Conservation (phyloP, 2,888 invertebrate genomes). For the Lithophane leautieri region DNA sequence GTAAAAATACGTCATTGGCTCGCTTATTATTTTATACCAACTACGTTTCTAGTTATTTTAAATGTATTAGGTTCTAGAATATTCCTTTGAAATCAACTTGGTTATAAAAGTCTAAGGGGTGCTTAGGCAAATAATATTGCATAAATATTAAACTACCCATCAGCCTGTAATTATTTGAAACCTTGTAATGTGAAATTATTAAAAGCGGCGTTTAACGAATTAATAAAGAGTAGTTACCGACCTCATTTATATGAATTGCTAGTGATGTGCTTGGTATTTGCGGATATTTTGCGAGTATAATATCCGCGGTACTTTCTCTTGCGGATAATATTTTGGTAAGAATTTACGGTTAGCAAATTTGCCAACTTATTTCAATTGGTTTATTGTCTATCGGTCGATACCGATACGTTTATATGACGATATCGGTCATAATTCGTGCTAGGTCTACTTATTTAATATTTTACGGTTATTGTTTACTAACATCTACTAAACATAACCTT, state of each 20-base stretch:
- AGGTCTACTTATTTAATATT: no score
- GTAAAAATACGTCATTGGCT: conserved; percentile 49
- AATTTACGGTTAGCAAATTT: neutral
- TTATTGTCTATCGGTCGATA: no score
- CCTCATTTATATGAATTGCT: conserved; percentile 65
- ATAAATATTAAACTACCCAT: conserved; percentile 26
- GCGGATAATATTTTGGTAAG: neutral
- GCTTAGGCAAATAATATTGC: neutral
- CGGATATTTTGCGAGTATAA: conserved; percentile 16
- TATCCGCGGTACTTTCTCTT: conserved; percentile 14
- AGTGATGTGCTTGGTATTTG: conserved; percentile 49
- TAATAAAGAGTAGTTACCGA: conserved; percentile 61
- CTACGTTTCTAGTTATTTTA: no score
- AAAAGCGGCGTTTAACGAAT: conserved; percentile 60
- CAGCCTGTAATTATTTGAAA: conserved; percentile 25
- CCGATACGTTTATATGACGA: no score
- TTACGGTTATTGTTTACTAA: no score
- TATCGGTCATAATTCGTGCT: no score
- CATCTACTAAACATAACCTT: no score
- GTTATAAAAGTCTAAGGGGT: neutral
- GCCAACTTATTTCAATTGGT: no score
- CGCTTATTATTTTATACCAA: neutral
- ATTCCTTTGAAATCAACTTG: neutral
- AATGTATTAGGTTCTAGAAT: neutral
- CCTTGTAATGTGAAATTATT: conserved; percentile 51